Conservation (phyloP, 2,888 invertebrate species). For the Papilio elwesi region DNA sequence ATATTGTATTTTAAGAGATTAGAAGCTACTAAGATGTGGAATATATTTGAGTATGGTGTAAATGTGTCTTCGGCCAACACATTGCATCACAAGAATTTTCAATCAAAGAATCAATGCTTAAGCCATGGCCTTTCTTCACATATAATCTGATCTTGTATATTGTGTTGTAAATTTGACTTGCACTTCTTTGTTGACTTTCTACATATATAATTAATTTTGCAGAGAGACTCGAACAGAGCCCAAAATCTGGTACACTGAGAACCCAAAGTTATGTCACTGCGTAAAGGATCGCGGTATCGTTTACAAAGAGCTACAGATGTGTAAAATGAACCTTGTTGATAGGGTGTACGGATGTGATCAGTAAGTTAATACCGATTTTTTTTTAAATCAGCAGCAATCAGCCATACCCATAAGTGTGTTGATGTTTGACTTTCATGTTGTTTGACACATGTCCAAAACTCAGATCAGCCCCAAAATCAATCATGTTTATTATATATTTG, state of each 20-base stretch:
- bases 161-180: background rate
- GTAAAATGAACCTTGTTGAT: slow-evolving; percentile 72
- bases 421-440: too few relatives aligned
- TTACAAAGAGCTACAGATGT: slow-evolving; percentile 71
- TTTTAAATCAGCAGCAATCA: background rate
- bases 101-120: too few relatives aligned
- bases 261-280: slow-evolving; percentile 71
- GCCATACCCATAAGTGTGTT: background rate
- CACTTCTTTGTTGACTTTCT: background rate
- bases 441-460: too few relatives aligned
- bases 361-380: slow-evolving; percentile 58
- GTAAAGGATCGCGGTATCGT: slow-evolving; percentile 72
- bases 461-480: too few relatives aligned
- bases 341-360: slow-evolving; percentile 70
- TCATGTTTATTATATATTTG: too few relatives aligned
- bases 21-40: too few relatives aligned
- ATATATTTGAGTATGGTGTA: too few relatives aligned
- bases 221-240: slow-evolving; percentile 69
- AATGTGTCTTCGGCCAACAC: too few relatives aligned
- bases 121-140: too few relatives aligned
- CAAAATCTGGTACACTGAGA: slow-evolving; percentile 71
- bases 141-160: too few relatives aligned
- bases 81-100: too few relatives aligned
- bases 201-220: slow-evolving; percentile 42
- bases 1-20: too few relatives aligned